A percentile compares a stretch with the other conserved stretches of the same genome.
Conservation (phyloP, 2,888 invertebrate species). For the Desoria tigrina region DNA sequence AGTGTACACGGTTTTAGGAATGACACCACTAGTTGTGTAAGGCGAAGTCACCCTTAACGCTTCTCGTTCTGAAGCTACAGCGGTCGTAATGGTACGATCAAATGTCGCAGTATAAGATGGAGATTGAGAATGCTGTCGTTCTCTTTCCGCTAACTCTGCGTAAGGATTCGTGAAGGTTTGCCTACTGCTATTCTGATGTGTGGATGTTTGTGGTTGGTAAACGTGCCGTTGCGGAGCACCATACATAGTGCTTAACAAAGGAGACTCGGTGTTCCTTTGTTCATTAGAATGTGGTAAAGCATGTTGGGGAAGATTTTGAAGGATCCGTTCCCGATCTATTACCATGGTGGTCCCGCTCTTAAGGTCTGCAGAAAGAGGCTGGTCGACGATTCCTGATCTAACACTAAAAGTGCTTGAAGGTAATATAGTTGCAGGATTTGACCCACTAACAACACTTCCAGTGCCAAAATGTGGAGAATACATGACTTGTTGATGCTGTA, state of each 20-base stretch:
- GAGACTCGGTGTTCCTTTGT: conserved; percentile 63
- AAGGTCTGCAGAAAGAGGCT: neutral
- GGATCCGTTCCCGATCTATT: neutral
- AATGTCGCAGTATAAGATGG: conserved; percentile 31
- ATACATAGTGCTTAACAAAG: conserved; percentile 62
- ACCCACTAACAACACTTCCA: neutral
- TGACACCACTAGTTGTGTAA: conserved; percentile 18
- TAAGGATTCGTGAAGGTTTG: conserved; percentile 49
- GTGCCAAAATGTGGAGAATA: neutral
- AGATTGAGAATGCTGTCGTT: conserved; percentile 31
- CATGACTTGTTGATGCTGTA: neutral
- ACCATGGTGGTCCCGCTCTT: too few relatives aligned
- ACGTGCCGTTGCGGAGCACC: conserved; percentile 56
- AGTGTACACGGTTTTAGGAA: conserved; percentile 19
- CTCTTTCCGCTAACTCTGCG: conserved; percentile 41
- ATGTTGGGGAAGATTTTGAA: conserved; percentile 4
- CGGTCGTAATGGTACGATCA: conserved; percentile 15
- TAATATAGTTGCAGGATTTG: neutral
- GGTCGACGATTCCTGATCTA: neutral
- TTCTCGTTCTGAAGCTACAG: conserved; percentile 28
- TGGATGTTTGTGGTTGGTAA: conserved; percentile 39
- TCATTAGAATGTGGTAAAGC: conserved; percentile 41
- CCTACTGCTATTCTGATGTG: conserved; percentile 45
- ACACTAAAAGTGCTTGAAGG: neutral
- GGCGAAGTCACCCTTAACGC: conserved; percentile 14